Conservation (phyloP, 2,113 vertebrate species). For the Gopherus flavomarginatus region DNA sequence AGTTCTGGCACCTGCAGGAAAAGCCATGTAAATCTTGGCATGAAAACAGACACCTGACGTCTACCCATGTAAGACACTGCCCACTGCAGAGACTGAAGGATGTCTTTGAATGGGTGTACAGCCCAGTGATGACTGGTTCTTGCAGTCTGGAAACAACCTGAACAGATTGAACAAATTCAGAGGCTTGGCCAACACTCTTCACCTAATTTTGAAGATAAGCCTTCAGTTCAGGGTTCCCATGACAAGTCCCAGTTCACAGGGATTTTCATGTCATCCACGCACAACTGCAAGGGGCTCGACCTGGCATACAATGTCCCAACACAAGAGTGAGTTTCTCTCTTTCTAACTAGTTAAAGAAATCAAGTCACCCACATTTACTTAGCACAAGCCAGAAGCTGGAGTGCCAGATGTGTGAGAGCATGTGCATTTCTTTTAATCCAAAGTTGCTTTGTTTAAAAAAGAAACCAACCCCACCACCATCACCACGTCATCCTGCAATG, state of each 20-base stretch:
- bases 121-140: accelerated
- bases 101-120: accelerated
- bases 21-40: neutral
- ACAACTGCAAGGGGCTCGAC: neutral
- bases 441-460: neutral
- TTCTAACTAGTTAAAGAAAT: neutral
- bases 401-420: neutral
- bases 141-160: neutral
- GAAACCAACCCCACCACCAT: no score
- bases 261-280: accelerated
- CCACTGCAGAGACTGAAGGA: neutral
- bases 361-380: accelerated
- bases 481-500: neutral
- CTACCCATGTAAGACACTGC: accelerated
- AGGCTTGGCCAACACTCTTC: accelerated
- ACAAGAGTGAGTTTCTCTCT: neutral
- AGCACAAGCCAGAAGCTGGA: neutral
- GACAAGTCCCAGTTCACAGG: accelerated
- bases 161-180: no score
- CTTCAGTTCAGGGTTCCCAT: neutral
- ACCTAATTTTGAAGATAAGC: neutral
- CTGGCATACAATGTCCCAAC: neutral
- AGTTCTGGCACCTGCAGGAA: neutral
- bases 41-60: accelerated
- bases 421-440: neutral